Evolutionary conservation across 2,888 invertebrate species (phyloP), one percentile per base, ranked within the genome.

Genomic region (Elgonia sp.): DNA sequence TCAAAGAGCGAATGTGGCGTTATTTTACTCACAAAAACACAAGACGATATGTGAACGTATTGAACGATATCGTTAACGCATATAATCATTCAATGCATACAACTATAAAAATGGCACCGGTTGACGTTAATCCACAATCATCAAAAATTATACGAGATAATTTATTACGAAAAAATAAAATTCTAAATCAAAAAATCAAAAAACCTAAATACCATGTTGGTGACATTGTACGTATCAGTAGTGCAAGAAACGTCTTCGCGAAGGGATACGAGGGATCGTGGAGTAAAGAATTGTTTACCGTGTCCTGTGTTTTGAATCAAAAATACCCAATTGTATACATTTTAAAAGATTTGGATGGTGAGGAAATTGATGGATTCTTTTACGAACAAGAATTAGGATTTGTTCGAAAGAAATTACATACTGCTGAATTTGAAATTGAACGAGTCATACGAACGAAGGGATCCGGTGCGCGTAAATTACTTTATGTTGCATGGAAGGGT

Each of bases 211-310:
- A 65, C n/a, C 18, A 10, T 3, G 37, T 53, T 18, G 65, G 65
- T 2, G 79, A 79, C 5, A 16, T 42, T 7, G 79, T 79, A 12
- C 67, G 86, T n/a, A 60, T 72, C 75, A 67, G 57, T 63, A 81
- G 16, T 12, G 67, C 55, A 0, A 79, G 67, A 57, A 55, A 37
- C 0, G 16, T 57, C 60, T 80, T 80, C 18, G 29, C 29, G 0
- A 80, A 80, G 69, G 69, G 80, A 29, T 80, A 80, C n/a, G 29
- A 40, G 8, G 29, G 42, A 14, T 20, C 57, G 0, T 79, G 57
- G 67, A 42, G 21, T 6, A 39, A 46, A 42, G 80, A 80, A 60
- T n/a, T 80, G 12, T 80, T 80, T 60, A 46, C 37, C 0, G 37
- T 79, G 3, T 55, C 69, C 1, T 8, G 57, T 3, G 14, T 67